Percentiles rank a stretch among this genome's conserved stretches.
phyloP scores from a whole-genome alignment of 2,888 invertebrate species.

The Craniophora ligustri region DNA sequence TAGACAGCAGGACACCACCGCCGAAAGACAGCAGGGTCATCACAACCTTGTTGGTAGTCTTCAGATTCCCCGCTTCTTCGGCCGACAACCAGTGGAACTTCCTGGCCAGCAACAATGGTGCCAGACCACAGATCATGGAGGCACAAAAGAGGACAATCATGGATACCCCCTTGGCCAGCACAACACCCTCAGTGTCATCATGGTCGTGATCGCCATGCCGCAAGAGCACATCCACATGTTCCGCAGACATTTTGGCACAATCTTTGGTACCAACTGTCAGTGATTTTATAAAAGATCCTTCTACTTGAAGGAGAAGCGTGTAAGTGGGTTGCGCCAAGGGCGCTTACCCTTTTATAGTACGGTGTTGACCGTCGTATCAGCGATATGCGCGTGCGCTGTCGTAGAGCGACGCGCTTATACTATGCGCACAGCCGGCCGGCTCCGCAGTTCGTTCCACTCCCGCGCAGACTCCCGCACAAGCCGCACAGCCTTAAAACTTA shows the following conservation, averaged over 20 bases:
- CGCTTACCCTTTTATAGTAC: conserved; percentile 77
- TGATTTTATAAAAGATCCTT: conserved; percentile 22
- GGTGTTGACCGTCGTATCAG: conserved; percentile 64
- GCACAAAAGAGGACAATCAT: conserved; percentile 93
- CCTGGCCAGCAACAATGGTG: conserved; percentile 91
- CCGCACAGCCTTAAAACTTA: conserved; percentile 69
- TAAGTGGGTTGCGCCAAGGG: conserved; percentile 63
- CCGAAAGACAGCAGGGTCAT: conserved; percentile 93
- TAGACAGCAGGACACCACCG: conserved; percentile 94
- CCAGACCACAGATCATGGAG: conserved; percentile 92
- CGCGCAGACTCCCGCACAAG: conserved; percentile 68
- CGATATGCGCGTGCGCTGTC: conserved; percentile 78
- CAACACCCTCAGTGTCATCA: conserved; percentile 79
- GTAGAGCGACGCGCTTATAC: conserved; percentile 74
- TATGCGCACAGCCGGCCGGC: conserved; percentile 66
- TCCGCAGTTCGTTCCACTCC: conserved; percentile 69
- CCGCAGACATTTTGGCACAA: conserved; percentile 58
- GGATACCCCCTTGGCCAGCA: conserved; percentile 93
- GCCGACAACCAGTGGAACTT: conserved; percentile 89
- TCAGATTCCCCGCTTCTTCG: conserved; percentile 81
- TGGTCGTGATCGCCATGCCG: conserved; percentile 56
- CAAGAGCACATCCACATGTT: conserved; percentile 56
- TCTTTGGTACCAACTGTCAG: conserved; percentile 18
- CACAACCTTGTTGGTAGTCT: conserved; percentile 85
- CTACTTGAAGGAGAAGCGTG: conserved; percentile 38